A percentile compares a stretch with the other conserved stretches of the same genome.
Evolutionary conservation across 2,888 invertebrate species (phyloP).

Genomic region (Cheilosia pagana): DNA sequence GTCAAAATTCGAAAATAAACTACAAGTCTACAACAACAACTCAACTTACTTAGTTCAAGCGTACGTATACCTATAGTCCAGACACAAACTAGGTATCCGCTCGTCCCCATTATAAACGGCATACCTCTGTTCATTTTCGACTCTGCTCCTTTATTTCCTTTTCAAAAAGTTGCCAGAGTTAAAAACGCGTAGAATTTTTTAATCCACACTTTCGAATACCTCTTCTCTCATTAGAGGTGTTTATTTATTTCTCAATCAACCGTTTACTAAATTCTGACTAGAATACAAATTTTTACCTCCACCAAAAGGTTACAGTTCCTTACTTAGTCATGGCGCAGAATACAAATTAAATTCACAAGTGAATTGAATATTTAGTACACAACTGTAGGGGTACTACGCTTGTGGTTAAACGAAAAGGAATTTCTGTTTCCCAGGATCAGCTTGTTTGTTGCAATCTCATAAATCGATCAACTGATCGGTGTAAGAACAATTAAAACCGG

Average conservation of each 20-base stretch:
- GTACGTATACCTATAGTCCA: too few species aligned
- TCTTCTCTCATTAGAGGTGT: not conserved
- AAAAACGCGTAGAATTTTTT: too few species aligned
- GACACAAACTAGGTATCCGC: too few species aligned
- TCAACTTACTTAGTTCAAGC: too few species aligned
- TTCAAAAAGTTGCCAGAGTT: too few species aligned
- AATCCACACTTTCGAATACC: not conserved
- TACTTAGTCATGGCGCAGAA: slow-evolving; percentile 15
- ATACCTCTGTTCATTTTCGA: too few species aligned
- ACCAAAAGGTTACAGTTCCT: slow-evolving; percentile 18
- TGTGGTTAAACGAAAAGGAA: not conserved
- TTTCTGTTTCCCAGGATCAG: slow-evolving; percentile 25
- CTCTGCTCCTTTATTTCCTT: too few species aligned
- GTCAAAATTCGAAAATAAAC: too few species aligned
- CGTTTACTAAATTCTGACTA: slow-evolving; percentile 22
- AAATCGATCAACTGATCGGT: slow-evolving; percentile 26
- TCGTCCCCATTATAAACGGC: too few species aligned
- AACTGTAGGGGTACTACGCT: not conserved
- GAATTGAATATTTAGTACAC: not conserved
- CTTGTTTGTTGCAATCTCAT: not conserved
- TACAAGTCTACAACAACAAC: too few species aligned
- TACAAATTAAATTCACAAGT: slow-evolving; percentile 6
- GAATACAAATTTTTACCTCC: slow-evolving; percentile 19
- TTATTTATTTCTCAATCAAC: not conserved
- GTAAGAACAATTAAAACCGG: slow-evolving; percentile 34